Evolutionary conservation across 2,888 invertebrate genomes (phyloP).

Genomic region (Ptychoptera contaminata): DNA sequence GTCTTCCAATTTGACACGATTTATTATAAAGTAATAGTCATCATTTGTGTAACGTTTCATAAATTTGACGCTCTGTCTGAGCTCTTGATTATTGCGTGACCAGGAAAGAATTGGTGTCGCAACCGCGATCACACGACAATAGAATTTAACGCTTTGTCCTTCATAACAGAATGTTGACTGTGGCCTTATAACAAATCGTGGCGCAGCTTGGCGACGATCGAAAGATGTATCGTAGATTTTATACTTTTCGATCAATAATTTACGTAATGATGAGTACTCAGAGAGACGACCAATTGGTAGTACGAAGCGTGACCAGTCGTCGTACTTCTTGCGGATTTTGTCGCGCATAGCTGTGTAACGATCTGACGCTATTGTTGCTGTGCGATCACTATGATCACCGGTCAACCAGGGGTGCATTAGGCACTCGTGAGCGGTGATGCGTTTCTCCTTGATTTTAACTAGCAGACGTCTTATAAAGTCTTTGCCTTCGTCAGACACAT

Average conservation of each 20-base stretch:
- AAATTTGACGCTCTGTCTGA: conserved; percentile 94
- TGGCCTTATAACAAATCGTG: conserved; percentile 94
- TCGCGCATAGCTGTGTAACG: conserved; percentile 79
- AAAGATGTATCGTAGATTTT: conserved; percentile 92
- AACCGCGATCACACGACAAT: conserved; percentile 88
- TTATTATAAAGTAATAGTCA: conserved; percentile 95
- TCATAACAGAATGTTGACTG: conserved; percentile 92
- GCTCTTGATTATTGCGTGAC: conserved; percentile 83
- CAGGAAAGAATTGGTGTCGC: conserved; percentile 92
- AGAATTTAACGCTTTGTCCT: conserved; percentile 94
- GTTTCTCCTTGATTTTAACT: conserved; percentile 87
- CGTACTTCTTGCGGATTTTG: conserved; percentile 68
- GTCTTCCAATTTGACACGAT: conserved; percentile 87
- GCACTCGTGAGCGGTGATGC: conserved; percentile 97
- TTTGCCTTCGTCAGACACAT: conserved; percentile 91
- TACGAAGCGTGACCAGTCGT: conserved; percentile 65
- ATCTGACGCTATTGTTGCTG: conserved; percentile 63
- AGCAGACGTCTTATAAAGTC: conserved; percentile 93
- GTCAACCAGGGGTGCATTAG: conserved; percentile 89
- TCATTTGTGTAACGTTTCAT: conserved; percentile 97
- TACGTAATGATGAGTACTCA: conserved; percentile 92
- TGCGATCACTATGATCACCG: conserved; percentile 64
- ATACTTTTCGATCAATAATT: conserved; percentile 90
- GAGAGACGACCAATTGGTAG: conserved; percentile 93
- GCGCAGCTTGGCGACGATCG: conserved; percentile 94